Conservation (phyloP, 2,113 vertebrate species). For the Microcebus murinus region DNA sequence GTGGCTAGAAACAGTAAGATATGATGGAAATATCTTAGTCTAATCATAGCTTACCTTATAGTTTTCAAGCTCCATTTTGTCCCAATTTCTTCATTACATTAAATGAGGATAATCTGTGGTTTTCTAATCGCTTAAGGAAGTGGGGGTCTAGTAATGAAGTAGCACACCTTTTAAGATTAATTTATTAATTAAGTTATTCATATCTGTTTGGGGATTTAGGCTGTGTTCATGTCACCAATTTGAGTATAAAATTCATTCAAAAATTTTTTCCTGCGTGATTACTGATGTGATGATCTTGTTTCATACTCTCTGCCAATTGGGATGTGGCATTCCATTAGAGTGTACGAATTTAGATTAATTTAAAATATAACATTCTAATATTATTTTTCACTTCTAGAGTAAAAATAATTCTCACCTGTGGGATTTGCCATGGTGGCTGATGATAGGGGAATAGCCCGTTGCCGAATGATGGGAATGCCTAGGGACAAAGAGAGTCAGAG, state of each 20-base stretch:
- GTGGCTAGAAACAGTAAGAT: background rate
- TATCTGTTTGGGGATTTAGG: background rate
- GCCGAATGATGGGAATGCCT: constrained; percentile 56
- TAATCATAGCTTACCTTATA: background rate
- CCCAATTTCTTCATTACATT: background rate
- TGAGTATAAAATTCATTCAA: constrained; percentile 10
- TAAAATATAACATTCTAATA: background rate
- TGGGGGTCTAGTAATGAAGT: background rate
- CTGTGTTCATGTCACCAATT: background rate
- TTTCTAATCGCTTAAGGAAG: constrained; percentile 2
- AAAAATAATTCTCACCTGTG: constrained; percentile 51
- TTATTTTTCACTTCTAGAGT: constrained; percentile 25
- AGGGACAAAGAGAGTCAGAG: background rate
- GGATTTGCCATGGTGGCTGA: constrained; percentile 65
- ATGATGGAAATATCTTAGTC: background rate
- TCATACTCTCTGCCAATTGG: background rate
- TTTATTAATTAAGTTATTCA: background rate
- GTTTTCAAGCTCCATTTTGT: constrained; percentile 37
- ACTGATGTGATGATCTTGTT: constrained; percentile 21
- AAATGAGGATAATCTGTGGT: constrained; percentile 5
- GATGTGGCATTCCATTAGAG: background rate
- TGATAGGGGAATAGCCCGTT: constrained; percentile 68
- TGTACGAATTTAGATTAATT: background rate
- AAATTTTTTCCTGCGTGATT: background rate
- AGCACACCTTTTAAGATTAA: constrained; percentile 35